Base-by-base conservation (phyloP, 2,113 vertebrate species). In the Oxygymnocypris stewartii region DNA sequence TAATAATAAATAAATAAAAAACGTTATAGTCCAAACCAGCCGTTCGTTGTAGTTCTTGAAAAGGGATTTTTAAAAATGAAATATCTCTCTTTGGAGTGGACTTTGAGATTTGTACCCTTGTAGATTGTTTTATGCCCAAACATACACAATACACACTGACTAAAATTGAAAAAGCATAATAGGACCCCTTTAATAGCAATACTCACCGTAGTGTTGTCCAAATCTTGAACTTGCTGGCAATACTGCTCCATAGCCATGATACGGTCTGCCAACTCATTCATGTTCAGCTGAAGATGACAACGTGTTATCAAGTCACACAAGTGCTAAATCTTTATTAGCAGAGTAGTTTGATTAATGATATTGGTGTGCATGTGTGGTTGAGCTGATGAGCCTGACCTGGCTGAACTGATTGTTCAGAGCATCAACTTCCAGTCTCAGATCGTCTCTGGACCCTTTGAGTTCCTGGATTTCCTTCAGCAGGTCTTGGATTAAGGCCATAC, bases 401-500 rank as follows among this genome's bases (percentile, higher is more conserved):
- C 79, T 84, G 57, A 93, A 75, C 5, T 79, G 79, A 12, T 86
- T 77, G 37, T 80, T 75, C 23, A 95, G 90, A 12, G 5, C 84
- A 82, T 88, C 44, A 0, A 94, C 28, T 28, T 94, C 90, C 8
- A 91, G 86, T 77, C 40, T 88, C 87, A 95, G 61, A 6, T 8
- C 37, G 16, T 89, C 69, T 20, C 91, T 88, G 3, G 47, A 76
- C 0, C 79, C 89, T 88, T 91, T 94, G 44, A 95, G 79, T 1
- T 6, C 3, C 0, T 85, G 75, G 4, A 95, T 82, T 2, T 96
- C 94, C 23, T 88, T 44, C 6, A 92, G 2, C 4, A 95, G 54
- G 0, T 92, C 90, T 88, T 94, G 90, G 6, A 94, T 91, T 73
- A 95, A 61, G 12, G 37, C 65, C 85, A 88, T 69, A 59, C 89